Evolutionary conservation across 2,888 invertebrate species (phyloP), one percentile per base, ranked within the genome.

Genomic region (Drosophila gaucha): DNA sequence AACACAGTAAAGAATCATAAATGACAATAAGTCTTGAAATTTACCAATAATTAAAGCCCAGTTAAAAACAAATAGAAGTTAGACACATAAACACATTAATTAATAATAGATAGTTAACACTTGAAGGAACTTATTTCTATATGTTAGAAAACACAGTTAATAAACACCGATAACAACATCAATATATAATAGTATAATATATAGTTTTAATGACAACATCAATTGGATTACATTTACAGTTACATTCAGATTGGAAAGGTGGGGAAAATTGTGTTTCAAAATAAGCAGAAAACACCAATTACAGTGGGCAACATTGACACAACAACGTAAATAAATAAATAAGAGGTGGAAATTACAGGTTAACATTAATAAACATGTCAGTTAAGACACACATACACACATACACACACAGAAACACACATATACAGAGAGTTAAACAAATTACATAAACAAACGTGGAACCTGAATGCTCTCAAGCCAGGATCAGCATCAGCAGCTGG

Each of bases 401-500:
- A n/a, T n/a, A 24, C 2, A 33, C 6, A 38, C 20, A 20, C 6
- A 20, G 0, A 35, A 9, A 24, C 14, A 24, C 33, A 47, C 33
- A 47, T 24, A 24, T 49, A 26, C 33, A 24, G 24, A 24, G 35
- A 62, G 66, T 69, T 78, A 78, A 87, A 74, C 70, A 86, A 86
- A 88, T 86, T 86, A 83, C 85, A 88, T 86, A 87, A 87, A 83
- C 67, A 83, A 87, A 74, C 63, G 56, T 28, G 58, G 66, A 86
- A 82, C 82, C 82, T 85, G 84, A 60, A 69, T 49, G 67, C 50
- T 28, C 10, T 20, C 14, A 20, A n/a, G 30, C 52, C 43, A 36
- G 49, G 55, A 41, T 44, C 33, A 49, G 38, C 51, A 28, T 33
- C 35, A 51, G 63, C 39, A 38, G 58, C 41, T 55, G 54, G 26